phyloP scores from a whole-genome alignment of 1,140 invertebrate genomes.

The Idris sp. region DNA sequence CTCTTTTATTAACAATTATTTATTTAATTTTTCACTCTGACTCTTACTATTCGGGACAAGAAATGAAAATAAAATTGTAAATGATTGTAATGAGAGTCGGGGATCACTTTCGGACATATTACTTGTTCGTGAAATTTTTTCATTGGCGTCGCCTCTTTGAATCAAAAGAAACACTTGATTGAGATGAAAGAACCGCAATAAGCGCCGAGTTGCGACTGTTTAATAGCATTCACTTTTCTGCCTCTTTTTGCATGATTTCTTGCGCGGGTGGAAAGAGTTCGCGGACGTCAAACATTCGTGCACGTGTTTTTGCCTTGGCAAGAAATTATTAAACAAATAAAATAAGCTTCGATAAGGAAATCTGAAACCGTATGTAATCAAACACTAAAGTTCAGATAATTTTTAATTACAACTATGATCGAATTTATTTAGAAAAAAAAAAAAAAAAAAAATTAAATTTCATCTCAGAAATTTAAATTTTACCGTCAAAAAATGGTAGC shows the following conservation, averaged over 20 bases:
- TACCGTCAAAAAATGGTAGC: too few relatives aligned
- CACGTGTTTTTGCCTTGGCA: constrained; percentile 23
- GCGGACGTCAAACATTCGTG: constrained; percentile 21
- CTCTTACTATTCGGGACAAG: constrained; percentile 29
- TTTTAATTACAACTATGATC: too few relatives aligned
- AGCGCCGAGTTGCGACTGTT: constrained; percentile 43
- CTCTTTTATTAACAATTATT: too few relatives aligned
- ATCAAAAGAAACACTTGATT: constrained; percentile 57
- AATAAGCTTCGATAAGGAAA: constrained; percentile 21
- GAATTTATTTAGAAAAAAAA: too few relatives aligned
- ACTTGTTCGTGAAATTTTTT: constrained; percentile 21
- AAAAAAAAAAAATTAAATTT: too few relatives aligned
- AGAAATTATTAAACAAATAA: constrained; percentile 38
- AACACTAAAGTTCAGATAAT: not conserved
- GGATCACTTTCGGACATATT: constrained; percentile 38
- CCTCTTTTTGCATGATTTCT: constrained; percentile 41
- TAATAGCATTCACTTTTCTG: constrained; percentile 40
- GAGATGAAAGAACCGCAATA: constrained; percentile 60
- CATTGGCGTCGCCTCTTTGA: constrained; percentile 48
- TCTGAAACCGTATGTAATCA: constrained; percentile 14
- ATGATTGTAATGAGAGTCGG: constrained; percentile 51
- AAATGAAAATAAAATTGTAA: constrained; percentile 51
- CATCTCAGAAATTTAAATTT: too few relatives aligned
- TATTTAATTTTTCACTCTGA: too few relatives aligned
- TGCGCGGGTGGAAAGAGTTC: constrained; percentile 34